phyloP scores from a whole-genome alignment of 2,113 vertebrate species.

The Albula glossodonta region DNA sequence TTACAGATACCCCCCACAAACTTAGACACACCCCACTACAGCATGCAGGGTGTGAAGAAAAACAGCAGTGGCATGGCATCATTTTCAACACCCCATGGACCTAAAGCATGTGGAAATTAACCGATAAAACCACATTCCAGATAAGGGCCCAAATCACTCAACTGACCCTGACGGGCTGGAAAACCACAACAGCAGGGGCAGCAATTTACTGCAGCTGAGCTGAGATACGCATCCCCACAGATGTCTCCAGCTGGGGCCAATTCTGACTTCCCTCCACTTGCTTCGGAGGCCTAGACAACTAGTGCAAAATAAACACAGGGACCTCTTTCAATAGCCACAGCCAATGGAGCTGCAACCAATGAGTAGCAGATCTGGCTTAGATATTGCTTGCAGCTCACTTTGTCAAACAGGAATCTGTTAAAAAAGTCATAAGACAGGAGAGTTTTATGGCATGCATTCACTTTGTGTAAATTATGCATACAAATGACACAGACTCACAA shows the following conservation, averaged over 20 bases:
- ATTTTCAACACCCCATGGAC: background rate
- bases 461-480: background rate
- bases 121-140: background rate
- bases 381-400: background rate
- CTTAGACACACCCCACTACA: background rate
- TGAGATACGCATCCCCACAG: background rate
- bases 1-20: background rate
- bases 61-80: background rate
- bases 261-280: background rate
- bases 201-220: conserved; percentile 4
- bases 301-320: background rate
- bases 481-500: background rate
- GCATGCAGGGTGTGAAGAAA: background rate
- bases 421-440: background rate
- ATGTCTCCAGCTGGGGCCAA: background rate
- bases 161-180: background rate
- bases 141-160: background rate
- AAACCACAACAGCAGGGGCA: conserved; percentile 6
- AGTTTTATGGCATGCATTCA: background rate
- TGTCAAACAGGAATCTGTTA: background rate
- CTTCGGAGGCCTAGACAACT: background rate
- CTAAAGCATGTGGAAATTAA: conserved; percentile 2
- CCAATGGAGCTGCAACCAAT: background rate
- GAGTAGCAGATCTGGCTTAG: background rate
- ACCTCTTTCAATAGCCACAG: background rate